phyloP scores from a whole-genome alignment of 2,888 invertebrate genomes.

The Lasioglossum oenotherae region DNA sequence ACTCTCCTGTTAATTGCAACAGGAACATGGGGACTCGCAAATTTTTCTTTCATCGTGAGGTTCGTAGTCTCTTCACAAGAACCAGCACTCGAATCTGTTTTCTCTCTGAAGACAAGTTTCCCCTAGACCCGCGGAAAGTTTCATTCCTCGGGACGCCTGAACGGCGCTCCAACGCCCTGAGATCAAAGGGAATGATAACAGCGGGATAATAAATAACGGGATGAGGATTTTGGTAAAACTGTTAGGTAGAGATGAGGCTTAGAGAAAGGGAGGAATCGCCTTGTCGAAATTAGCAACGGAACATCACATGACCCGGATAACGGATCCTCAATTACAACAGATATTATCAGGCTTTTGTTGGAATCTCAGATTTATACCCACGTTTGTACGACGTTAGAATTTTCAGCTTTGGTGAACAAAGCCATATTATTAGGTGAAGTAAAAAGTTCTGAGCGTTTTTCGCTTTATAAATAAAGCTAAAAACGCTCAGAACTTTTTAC shows the following conservation, averaged over 20 bases:
- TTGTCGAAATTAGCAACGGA: not conserved
- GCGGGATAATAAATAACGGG: conserved; percentile 8
- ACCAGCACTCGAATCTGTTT: not conserved
- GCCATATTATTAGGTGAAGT: too few species aligned
- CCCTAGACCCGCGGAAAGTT: not conserved
- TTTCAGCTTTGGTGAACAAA: not conserved
- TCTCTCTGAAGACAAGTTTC: not conserved
- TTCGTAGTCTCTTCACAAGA: not conserved
- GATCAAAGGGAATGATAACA: conserved; percentile 13
- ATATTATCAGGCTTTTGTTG: not conserved
- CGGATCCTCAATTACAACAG: not conserved
- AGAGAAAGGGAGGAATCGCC: not conserved
- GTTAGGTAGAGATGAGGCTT: not conserved
- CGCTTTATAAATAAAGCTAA: too few species aligned
- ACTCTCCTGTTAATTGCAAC: not conserved
- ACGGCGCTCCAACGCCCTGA: not conserved
- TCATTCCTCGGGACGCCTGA: not conserved
- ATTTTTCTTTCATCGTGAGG: not conserved
- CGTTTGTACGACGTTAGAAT: not conserved
- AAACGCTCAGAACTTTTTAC: too few species aligned
- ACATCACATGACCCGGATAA: not conserved
- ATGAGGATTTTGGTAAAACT: conserved; percentile 11
- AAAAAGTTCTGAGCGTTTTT: too few species aligned
- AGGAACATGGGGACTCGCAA: not conserved
- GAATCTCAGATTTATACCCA: not conserved